Conservation (phyloP, 2,113 vertebrate species). For the Trematocara zebra region DNA sequence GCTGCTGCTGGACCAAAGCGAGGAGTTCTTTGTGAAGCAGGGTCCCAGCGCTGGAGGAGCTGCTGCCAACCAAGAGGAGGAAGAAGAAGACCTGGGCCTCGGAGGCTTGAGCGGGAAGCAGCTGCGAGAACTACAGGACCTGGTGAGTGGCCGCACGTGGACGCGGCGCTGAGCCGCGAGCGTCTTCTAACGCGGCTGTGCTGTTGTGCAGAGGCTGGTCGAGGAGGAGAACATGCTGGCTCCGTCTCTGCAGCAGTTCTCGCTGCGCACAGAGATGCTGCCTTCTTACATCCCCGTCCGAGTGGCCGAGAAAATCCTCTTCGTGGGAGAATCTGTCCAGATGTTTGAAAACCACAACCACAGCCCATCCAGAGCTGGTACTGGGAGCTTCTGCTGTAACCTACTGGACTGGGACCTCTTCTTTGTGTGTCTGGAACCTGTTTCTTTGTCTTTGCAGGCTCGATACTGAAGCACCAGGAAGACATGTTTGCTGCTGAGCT, state of each 20-base stretch:
- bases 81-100: conserved; percentile 94
- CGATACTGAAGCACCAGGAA: conserved; percentile 95
- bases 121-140: conserved; percentile 88
- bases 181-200: not conserved
- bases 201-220: conserved; percentile 80
- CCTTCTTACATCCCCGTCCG: conserved; percentile 93
- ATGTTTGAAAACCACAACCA: conserved; percentile 99
- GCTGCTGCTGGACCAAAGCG: conserved; percentile 88
- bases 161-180: not conserved
- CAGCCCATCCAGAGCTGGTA: conserved; percentile 88
- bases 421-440: not conserved
- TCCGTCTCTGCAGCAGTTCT: conserved; percentile 95
- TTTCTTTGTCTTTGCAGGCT: conserved; percentile 70
- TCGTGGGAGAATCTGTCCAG: conserved; percentile 97
- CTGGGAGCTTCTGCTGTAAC: not conserved
- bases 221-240: conserved; percentile 99
- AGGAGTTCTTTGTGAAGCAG: conserved; percentile 96
- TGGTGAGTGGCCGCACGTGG: conserved; percentile 70
- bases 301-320: conserved; percentile 97
- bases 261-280: conserved; percentile 89
- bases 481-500: conserved; percentile 90
- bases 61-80: conserved; percentile 83
- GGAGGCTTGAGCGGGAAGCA: conserved; percentile 95
- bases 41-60: conserved; percentile 85
- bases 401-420: too few relatives aligned